Base-by-base conservation (phyloP, 2,797 vertebrate genomes). In the Picus viridis region DNA sequence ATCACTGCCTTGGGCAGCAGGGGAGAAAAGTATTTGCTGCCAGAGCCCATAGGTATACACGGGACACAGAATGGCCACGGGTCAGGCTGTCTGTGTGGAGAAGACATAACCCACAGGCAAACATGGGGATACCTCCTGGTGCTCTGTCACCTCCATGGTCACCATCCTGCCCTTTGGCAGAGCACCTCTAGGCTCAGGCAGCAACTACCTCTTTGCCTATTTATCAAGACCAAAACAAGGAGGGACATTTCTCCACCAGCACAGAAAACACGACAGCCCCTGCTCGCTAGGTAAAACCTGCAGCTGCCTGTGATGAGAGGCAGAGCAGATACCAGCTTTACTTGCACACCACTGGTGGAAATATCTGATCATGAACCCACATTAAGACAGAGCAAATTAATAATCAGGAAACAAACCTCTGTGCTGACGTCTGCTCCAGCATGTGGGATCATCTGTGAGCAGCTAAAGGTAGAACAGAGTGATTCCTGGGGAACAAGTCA, bases 1-100 rank as follows among this genome's bases (percentile, higher is more conserved):
- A 77, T 65, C 17, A 8, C 49, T 74, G 26, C 18, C 24, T 6
- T 9, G 17, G 69, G 41, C 47, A 76, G 61, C 4, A 2, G 22
- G 22, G 29, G 32, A 71, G 45, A 85, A 85, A 16, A 20, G 26
- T 19, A 30, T 43, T 76, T 83, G 34, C 54, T 76, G 39, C 29
- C 49, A 36, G 61, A 49, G 18, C 7, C 53, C 5, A 2, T 7
- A 57, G 83, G 11, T 4, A 0, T 12, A 15, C 2, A 3, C 12
- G 2, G 3, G 32, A n/a, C 1, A 1, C 30, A 75, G 59, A 18
- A 4, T 0, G 10, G 79, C 65, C 4, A 0, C 1, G 14, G n/a
- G 18, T 43, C 58, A 39, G 34, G 34, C 36, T 86, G 49, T 14
- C 30, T 18, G 7, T 2, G 19, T 29, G 64, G 57, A 17, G 11